Evolutionary conservation across 2,797 vertebrate genomes (phyloP).

Genomic region (Geotrypetes seraphini): DNA sequence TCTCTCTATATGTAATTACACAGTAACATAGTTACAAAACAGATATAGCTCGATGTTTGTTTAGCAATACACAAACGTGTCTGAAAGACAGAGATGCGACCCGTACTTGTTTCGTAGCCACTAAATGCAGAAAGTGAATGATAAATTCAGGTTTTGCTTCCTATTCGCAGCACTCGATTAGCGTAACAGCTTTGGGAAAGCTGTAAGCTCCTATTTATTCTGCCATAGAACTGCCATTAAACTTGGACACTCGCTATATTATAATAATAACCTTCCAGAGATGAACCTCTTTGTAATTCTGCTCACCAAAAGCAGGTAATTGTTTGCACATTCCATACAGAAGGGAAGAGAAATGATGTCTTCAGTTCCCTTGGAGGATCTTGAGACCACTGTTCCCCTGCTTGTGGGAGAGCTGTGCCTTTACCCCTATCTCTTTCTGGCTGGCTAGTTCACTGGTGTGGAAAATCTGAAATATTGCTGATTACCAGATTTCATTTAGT

Average conservation of each 20-base stretch:
- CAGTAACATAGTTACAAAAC: too few relatives aligned
- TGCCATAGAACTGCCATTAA: conserved; percentile 53
- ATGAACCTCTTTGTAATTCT: conserved; percentile 53
- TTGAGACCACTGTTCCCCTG: too few relatives aligned
- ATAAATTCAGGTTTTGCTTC: conserved; percentile 41
- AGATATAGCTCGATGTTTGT: too few relatives aligned
- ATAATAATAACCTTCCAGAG: conserved; percentile 54
- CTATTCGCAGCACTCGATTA: conserved; percentile 32
- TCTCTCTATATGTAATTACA: too few relatives aligned
- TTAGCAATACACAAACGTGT: too few relatives aligned
- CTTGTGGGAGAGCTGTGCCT: too few relatives aligned
- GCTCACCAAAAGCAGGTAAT: conserved; percentile 50
- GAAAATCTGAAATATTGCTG: neutral
- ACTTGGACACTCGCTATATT: conserved; percentile 49
- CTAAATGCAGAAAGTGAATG: too few relatives aligned
- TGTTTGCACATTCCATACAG: conserved; percentile 54
- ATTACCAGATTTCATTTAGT: conserved; percentile 25
- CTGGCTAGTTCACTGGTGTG: too few relatives aligned
- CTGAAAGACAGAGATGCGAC: too few relatives aligned
- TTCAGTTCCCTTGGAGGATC: conserved; percentile 4
- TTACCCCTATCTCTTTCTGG: too few relatives aligned
- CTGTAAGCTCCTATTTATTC: conserved; percentile 28
- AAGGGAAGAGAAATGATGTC: conserved; percentile 37
- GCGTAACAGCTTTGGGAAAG: conserved; percentile 30
- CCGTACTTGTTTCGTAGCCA: too few relatives aligned